Evolutionary conservation across 30 jellyfish, hydroid and myxozoan genomes (phyloP).

Genomic region (Cassiopea xamachana): DNA sequence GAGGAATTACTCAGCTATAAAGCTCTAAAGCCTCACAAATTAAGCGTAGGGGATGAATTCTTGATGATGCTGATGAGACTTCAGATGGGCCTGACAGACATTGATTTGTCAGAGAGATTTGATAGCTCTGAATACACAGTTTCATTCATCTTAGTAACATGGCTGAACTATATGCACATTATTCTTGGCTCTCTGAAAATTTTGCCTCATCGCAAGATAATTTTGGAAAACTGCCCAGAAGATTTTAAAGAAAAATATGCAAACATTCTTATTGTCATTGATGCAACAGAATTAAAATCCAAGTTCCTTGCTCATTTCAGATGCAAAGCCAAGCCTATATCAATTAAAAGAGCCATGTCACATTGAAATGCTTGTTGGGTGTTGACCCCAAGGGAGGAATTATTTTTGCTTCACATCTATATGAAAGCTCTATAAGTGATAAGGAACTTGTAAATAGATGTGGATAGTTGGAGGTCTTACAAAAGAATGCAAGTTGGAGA

Average conservation of each 20-base stretch:
- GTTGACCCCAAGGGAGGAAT: slow-evolving; percentile 19
- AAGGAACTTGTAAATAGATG: slow-evolving; percentile 13
- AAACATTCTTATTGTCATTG: neutral
- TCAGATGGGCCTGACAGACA: neutral
- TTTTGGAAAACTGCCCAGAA: neutral
- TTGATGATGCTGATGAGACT: neutral
- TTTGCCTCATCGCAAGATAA: neutral
- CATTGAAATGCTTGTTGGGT: neutral
- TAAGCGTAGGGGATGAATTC: neutral
- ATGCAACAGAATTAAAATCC: slow-evolving; percentile 12
- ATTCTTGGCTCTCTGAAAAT: neutral
- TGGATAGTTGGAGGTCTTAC: neutral
- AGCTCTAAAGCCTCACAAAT: neutral
- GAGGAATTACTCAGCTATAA: neutral
- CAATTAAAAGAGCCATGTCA: neutral
- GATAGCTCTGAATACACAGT: neutral
- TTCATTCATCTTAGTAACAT: neutral
- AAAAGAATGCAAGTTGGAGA: neutral
- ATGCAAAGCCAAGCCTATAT: neutral
- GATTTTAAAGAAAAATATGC: neutral
- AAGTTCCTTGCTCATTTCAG: neutral
- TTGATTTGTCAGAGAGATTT: slow-evolving; percentile 3
- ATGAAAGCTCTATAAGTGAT: slow-evolving; percentile 15
- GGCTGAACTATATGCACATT: neutral
- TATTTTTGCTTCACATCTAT: slow-evolving; percentile 4